Conservation (phyloP, 2,113 vertebrate genomes). For the Cynopterus brachyotis region DNA sequence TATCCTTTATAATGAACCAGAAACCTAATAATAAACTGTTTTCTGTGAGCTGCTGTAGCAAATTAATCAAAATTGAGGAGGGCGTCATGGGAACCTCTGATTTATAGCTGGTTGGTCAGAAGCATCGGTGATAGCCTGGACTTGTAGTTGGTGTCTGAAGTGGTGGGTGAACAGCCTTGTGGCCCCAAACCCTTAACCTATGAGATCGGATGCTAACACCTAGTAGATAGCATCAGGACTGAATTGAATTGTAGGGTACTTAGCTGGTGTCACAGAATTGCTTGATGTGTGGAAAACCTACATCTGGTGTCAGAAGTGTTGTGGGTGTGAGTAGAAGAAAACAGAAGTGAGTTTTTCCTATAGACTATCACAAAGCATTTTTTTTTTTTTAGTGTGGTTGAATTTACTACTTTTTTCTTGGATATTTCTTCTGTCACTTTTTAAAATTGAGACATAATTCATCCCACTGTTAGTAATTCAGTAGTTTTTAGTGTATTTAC, state of each 20-base stretch:
- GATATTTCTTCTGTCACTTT: not conserved
- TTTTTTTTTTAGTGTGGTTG: not conserved
- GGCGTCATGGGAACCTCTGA: not conserved
- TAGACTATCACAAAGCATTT: not conserved
- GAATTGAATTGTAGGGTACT: not conserved
- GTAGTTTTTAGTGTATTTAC: not conserved
- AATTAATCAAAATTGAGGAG: not conserved
- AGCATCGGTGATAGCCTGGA: not conserved
- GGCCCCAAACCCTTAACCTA: not conserved
- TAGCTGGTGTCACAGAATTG: not conserved
- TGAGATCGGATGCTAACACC: not conserved
- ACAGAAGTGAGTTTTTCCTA: not conserved
- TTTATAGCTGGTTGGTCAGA: not conserved
- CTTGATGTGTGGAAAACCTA: not conserved
- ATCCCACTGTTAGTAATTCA: not conserved
- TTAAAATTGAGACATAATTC: not conserved
- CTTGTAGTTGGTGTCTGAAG: not conserved
- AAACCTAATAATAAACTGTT: not conserved
- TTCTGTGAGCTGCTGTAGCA: not conserved
- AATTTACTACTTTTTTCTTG: not conserved
- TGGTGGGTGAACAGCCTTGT: not conserved
- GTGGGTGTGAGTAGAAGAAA: not conserved
- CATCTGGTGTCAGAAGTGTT: not conserved
- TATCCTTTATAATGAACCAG: not conserved
- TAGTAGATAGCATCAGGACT: not conserved